Base-by-base conservation (phyloP, 2,888 invertebrate genomes). In the Drosophila sordidula region DNA sequence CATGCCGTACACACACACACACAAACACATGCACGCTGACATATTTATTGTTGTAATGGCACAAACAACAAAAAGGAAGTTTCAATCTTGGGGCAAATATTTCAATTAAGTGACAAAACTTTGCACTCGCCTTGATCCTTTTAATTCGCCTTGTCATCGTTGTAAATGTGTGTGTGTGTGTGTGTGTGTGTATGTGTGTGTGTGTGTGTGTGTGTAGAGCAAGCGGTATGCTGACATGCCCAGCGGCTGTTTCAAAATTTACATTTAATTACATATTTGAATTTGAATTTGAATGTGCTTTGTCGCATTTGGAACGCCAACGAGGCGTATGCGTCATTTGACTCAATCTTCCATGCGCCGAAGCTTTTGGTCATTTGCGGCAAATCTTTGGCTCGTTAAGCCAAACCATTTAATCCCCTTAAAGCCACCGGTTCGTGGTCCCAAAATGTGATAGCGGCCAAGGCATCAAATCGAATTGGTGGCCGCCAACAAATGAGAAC, bases 51-150 rank as follows among this genome's bases (percentile, higher is more conserved):
- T 58, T 75, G 80, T 77, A 83, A 86, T 88, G 80, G 74, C 86
- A 80, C 56, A 57, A 66, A 69, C 65, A 70, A 71, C 44, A 46
- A 42, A 67, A 65, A 58, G 52, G 81, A 84, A 88, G 83, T 83
- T 90, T 89, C 78, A 87, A 89, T 89, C 89, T 90, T 79, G 70
- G 57, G 87, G 87, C 87, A 89, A 90, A 90, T 90, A 90, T 90
- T 89, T 90, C 90, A 90, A 89, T 89, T 89, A 89, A 90, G 87
- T 81, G 90, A 85, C 90, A 83, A 89, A 89, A 89, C 81, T 90
- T 90, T 80, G 78, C 80, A 78, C 82, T 85, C 66, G 73, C 61
- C 81, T 67, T 70, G 78, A 75, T 75, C 78, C 80, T 71, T 80
- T 74, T 82, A 82, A 76, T 70, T 54, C 68, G 65, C 58, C 80